phyloP scores from a whole-genome alignment of 2,113 vertebrate species.

The Cheilinus undulatus region DNA sequence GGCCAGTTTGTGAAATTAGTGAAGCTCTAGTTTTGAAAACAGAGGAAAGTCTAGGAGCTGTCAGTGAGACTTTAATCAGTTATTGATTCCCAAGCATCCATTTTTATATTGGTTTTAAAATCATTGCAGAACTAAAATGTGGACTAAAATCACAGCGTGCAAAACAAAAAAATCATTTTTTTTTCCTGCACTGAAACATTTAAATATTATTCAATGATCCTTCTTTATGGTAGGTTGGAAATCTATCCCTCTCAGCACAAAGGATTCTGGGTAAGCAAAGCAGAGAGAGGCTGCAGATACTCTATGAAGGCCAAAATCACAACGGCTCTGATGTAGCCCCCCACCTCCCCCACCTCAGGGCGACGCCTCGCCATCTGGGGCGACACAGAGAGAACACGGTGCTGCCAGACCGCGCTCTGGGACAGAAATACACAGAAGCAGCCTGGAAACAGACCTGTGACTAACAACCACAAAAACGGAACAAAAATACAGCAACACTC shows the following conservation, averaged over 20 bases:
- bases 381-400: conserved; percentile 2
- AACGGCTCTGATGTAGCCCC: not conserved
- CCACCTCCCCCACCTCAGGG: conserved; percentile 7
- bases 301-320: not conserved
- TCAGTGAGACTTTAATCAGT: too few species aligned
- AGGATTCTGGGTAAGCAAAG: conserved; percentile 34
- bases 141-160: too few species aligned
- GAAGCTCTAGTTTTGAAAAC: too few species aligned
- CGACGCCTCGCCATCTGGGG: conserved; percentile 45
- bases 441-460: not conserved
- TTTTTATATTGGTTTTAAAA: too few species aligned
- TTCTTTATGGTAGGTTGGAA: not conserved
- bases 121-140: too few species aligned
- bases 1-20: too few species aligned
- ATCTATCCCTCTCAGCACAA: not conserved
- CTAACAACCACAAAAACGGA: not conserved
- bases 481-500: not conserved
- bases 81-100: too few species aligned
- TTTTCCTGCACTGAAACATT: too few species aligned
- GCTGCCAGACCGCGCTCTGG: conserved; percentile 19
- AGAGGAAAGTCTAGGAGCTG: too few species aligned
- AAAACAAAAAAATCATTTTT: too few species aligned
- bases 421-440: not conserved
- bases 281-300: not conserved
- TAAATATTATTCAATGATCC: too few species aligned